phyloP scores from a whole-genome alignment of 2,113 vertebrate genomes.

The Microtus richardsoni region DNA sequence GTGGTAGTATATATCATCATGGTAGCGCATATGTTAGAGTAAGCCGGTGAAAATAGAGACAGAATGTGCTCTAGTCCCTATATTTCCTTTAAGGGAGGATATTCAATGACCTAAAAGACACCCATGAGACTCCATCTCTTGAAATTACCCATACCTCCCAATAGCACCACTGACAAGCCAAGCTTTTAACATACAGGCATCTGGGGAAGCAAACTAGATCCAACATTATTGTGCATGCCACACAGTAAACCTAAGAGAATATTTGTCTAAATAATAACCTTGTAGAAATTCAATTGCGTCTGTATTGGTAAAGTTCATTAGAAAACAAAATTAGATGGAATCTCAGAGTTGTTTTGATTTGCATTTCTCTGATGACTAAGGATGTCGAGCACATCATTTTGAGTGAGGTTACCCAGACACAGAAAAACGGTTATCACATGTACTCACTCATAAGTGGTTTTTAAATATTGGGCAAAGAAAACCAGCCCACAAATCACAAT shows the following conservation, averaged over 20 bases:
- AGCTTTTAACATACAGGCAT: neutral
- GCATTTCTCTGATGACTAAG: too few relatives aligned
- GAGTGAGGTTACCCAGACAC: too few relatives aligned
- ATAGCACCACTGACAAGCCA: neutral
- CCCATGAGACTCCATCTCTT: neutral
- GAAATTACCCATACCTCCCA: neutral
- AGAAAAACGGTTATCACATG: too few relatives aligned
- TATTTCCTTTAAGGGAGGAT: neutral
- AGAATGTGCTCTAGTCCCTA: neutral
- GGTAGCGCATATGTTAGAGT: neutral
- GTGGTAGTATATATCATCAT: neutral
- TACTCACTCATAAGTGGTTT: too few relatives aligned
- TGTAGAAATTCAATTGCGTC: neutral
- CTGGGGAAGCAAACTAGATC: neutral
- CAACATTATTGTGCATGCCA: neutral
- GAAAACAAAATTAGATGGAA: neutral
- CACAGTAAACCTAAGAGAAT: neutral
- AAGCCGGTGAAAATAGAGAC: neutral
- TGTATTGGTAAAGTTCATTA: neutral
- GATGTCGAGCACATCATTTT: too few relatives aligned
- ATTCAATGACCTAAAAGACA: neutral
- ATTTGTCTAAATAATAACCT: neutral
- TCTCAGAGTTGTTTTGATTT: too few relatives aligned
- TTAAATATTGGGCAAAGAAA: too few relatives aligned
- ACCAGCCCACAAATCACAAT: too few relatives aligned